These are phyloP conservation scores for Augochlora pura DNA, from an alignment of 1,140 invertebrate species.

Conservation along the genomic window DNA sequence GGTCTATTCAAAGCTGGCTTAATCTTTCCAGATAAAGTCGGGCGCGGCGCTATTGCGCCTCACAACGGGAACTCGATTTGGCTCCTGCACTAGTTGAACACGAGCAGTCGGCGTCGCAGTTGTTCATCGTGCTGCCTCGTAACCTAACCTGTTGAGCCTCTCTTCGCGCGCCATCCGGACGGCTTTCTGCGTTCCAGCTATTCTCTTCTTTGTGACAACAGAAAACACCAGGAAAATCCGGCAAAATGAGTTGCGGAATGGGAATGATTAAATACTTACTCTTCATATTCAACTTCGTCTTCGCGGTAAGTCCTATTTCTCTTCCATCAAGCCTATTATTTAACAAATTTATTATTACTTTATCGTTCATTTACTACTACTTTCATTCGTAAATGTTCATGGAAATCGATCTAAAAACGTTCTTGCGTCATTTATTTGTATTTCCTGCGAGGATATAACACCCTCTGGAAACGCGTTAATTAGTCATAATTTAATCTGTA, in stretches of 20 bases:
- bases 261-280: constrained; percentile 91
- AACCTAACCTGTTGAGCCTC: constrained; percentile 48
- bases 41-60: constrained; percentile 16
- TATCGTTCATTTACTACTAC: too few relatives aligned
- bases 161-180: constrained; percentile 7
- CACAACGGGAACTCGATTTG: constrained; percentile 10
- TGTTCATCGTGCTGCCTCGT: constrained; percentile 2
- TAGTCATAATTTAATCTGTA: too few relatives aligned
- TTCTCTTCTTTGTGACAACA: not conserved
- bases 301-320: constrained; percentile 85
- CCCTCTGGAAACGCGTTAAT: too few relatives aligned
- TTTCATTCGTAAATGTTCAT: too few relatives aligned
- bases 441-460: too few relatives aligned
- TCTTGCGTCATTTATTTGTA: too few relatives aligned
- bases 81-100: constrained; percentile 42
- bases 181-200: not conserved
- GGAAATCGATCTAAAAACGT: too few relatives aligned
- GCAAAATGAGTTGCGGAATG: constrained; percentile 85
- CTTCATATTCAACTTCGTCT: constrained; percentile 90
- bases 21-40: constrained; percentile 30
- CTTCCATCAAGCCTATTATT: too few relatives aligned
- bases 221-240: constrained; percentile 71
- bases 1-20: not conserved
- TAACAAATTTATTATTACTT: too few relatives aligned
- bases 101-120: constrained; percentile 20